A percentile compares a stretch with the other conserved stretches of the same genome.
Conservation (phyloP, 2,113 vertebrate species). For the Triplophysa dalaica region DNA sequence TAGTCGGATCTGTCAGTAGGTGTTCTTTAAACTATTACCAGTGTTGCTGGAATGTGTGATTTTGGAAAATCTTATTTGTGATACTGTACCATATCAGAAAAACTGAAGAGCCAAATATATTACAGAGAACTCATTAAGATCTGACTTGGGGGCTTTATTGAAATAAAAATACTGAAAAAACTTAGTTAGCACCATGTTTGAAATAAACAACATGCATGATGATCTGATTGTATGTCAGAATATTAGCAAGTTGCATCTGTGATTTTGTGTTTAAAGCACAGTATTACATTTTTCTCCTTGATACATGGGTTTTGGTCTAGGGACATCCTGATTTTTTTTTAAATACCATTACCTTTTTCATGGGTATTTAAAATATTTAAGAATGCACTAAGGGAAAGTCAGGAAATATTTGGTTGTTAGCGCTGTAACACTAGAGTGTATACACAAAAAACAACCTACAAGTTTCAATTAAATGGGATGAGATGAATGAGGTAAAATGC, state of each 20-base stretch:
- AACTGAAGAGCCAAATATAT: neutral
- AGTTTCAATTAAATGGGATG: neutral
- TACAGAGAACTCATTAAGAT: slow-evolving; percentile 21
- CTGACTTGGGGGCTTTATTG: slow-evolving; percentile 15
- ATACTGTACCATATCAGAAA: no score
- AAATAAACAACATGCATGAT: slow-evolving; percentile 33
- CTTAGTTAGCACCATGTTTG: slow-evolving; percentile 44
- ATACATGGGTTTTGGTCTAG: neutral
- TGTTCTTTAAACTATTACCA: no score
- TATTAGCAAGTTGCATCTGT: neutral
- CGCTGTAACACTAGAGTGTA: neutral
- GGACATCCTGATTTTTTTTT: neutral
- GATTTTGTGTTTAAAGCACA: neutral
- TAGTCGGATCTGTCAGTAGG: no score
- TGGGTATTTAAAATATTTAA: neutral
- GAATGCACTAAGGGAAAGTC: slow-evolving; percentile 2
- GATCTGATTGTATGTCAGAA: slow-evolving; percentile 29
- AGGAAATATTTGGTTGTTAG: neutral
- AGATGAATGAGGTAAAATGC: neutral
- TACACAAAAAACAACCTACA: neutral
- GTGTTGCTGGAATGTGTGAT: no score
- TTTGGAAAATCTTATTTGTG: no score
- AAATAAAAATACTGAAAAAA: slow-evolving; percentile 33
- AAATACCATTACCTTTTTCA: neutral
- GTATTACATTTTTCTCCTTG: slow-evolving; percentile 1